Conservation (phyloP, 2,888 invertebrate species). For the Amaurobius ferox region DNA sequence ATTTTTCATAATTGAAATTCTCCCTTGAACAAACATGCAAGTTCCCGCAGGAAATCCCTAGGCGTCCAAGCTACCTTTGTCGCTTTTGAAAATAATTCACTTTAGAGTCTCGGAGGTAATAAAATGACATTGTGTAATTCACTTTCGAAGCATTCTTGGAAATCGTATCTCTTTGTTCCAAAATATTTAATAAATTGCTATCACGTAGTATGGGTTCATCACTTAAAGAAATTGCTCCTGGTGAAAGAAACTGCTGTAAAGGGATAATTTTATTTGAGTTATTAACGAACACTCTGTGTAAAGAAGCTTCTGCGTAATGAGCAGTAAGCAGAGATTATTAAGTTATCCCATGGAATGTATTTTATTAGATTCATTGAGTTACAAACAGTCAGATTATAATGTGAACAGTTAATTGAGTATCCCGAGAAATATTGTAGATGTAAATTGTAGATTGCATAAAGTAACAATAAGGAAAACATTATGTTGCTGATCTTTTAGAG, state of each 20-base stretch:
- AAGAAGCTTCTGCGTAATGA: background rate
- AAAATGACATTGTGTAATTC: constrained; percentile 1
- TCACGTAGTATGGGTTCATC: background rate
- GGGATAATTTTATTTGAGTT: background rate
- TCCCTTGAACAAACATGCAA: background rate
- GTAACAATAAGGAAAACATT: no score
- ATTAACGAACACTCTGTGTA: background rate
- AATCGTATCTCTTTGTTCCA: background rate
- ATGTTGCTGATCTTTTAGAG: no score
- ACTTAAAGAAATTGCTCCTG: background rate
- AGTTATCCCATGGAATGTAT: no score
- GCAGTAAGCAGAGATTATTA: no score
- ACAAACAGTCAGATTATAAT: no score
- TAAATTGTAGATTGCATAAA: no score
- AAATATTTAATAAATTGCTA: background rate
- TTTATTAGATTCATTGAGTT: no score
- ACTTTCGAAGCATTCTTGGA: background rate
- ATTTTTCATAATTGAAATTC: background rate
- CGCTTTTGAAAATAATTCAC: background rate
- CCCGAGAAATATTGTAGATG: no score
- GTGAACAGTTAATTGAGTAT: no score
- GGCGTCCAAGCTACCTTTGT: background rate
- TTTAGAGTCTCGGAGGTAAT: background rate
- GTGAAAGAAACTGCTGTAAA: background rate
- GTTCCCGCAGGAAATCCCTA: background rate